Percentiles rank a stretch among this genome's conserved stretches.
These are phyloP conservation scores for Mormyrus proboscirostris DNA, from an alignment of 2,797 vertebrate species.

Conservation along the genomic window DNA sequence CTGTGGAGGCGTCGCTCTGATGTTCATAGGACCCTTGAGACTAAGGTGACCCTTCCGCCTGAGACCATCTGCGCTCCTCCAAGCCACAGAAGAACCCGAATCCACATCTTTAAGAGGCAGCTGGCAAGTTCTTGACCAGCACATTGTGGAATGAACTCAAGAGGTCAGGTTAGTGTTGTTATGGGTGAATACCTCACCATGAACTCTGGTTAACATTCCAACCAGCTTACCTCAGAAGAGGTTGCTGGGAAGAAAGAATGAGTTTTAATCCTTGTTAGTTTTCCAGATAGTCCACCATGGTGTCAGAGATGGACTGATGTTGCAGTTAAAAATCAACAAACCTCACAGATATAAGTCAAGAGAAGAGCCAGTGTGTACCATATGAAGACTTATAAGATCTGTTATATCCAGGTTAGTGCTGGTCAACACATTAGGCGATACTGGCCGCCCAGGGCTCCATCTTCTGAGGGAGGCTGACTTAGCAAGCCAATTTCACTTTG, in stretches of 20 bases:
- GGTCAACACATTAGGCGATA: not conserved
- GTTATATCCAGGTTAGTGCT: not conserved
- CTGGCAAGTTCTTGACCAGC: not conserved
- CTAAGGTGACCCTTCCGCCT: slow-evolving; percentile 17
- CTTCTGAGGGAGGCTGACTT: not conserved
- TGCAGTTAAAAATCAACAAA: not conserved
- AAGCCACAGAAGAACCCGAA: not conserved
- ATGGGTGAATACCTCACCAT: not conserved
- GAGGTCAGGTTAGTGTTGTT: not conserved
- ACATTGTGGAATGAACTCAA: not conserved
- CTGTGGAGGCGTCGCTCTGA: not conserved
- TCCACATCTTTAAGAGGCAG: not conserved
- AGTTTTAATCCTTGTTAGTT: not conserved
- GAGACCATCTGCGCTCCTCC: slow-evolving; percentile 22
- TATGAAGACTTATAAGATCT: not conserved
- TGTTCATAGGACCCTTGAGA: slow-evolving; percentile 26
- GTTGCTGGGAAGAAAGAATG: not conserved
- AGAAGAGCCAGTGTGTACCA: not conserved
- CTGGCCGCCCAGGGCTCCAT: not conserved
- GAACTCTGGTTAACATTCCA: not conserved
- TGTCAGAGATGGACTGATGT: not conserved
- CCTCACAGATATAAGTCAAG: not conserved
- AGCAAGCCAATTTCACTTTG: not conserved
- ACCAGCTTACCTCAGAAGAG: not conserved
- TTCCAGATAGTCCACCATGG: not conserved